These are phyloP conservation scores for Coptotermes formosanus DNA, from an alignment of 1,140 invertebrate species.

Conservation along the genomic window DNA sequence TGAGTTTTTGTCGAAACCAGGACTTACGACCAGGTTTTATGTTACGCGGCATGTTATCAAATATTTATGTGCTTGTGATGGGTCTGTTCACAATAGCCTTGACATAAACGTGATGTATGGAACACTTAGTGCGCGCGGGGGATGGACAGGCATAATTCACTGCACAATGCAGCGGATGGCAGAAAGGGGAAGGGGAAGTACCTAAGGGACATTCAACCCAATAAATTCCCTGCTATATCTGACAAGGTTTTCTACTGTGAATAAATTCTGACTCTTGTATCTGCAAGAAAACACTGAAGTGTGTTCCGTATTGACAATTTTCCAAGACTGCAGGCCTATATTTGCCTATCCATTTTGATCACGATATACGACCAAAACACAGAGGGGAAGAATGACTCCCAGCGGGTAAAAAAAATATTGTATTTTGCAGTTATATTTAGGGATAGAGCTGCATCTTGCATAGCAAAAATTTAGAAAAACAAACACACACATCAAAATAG, in stretches of 20 bases:
- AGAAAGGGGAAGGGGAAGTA: not conserved
- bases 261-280: not conserved
- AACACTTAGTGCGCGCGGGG: not conserved
- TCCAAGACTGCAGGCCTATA: too few species aligned
- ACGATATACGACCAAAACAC: too few species aligned
- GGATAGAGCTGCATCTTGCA: too few species aligned
- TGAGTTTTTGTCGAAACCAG: not conserved
- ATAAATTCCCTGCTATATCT: not conserved
- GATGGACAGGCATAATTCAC: not conserved
- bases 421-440: too few species aligned
- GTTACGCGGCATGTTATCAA: not conserved
- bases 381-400: too few species aligned
- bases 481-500: too few species aligned
- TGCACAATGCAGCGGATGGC: not conserved
- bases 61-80: not conserved
- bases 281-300: not conserved
- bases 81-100: not conserved
- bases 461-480: too few species aligned
- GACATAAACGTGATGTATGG: not conserved
- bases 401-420: too few species aligned
- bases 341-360: too few species aligned
- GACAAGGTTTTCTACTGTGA: not conserved
- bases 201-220: not conserved
- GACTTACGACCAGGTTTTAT: not conserved
- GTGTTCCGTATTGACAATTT: too few species aligned